A percentile compares a stretch with the other conserved stretches of the same genome.
phyloP scores from a whole-genome alignment of 2,113 vertebrate genomes.

The Nothocercus julius region DNA sequence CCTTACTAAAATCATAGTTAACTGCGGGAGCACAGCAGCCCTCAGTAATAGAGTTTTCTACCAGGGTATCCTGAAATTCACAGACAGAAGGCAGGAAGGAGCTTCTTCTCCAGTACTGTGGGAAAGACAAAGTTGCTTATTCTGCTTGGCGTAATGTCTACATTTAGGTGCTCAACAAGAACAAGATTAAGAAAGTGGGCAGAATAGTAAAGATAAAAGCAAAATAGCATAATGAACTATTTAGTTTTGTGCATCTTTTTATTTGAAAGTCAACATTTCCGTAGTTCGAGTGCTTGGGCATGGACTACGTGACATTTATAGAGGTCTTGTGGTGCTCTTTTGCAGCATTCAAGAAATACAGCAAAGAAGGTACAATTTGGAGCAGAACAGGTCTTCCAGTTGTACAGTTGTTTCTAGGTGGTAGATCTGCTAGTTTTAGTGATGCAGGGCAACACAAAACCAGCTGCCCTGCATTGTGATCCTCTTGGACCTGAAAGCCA shows the following conservation, averaged over 20 bases:
- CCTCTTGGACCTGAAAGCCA: neutral
- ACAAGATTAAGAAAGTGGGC: neutral
- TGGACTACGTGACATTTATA: rapidly evolving
- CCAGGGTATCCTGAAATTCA: neutral
- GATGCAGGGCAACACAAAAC: rapidly evolving
- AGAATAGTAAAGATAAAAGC: neutral
- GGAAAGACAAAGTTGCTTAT: neutral
- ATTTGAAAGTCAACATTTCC: neutral
- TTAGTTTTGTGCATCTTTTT: neutral
- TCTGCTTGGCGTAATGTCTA: neutral
- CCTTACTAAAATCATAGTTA: neutral
- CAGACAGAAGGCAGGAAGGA: neutral
- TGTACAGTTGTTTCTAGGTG: neutral
- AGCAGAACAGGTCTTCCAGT: neutral
- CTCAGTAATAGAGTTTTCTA: neutral
- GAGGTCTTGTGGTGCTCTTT: neutral
- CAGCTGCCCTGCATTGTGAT: neutral
- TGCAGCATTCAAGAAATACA: neutral
- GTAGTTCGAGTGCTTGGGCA: neutral
- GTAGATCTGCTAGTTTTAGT: neutral
- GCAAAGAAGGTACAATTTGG: neutral
- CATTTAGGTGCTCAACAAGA: neutral
- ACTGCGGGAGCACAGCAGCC: neutral
- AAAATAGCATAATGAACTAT: neutral
- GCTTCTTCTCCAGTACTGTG: neutral